These are phyloP conservation scores for Euphonia xanthogaster DNA, from an alignment of 2,797 vertebrate genomes.

Conservation along the genomic window DNA sequence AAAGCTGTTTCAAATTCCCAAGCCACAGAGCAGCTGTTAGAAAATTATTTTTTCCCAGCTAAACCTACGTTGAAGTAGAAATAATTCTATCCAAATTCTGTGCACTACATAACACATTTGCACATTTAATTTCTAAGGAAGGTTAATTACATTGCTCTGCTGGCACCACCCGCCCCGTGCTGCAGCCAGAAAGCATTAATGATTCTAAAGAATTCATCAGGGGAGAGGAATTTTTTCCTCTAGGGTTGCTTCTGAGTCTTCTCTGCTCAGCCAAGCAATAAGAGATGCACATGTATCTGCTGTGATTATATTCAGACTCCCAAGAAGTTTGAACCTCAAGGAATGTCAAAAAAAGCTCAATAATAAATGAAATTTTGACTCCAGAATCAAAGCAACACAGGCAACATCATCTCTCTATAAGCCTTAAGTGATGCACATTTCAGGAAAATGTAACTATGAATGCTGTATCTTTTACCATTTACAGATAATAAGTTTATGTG, in stretches of 20 bases:
- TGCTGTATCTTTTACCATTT: not conserved
- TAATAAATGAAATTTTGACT: constrained; percentile 48
- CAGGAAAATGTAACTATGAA: not conserved
- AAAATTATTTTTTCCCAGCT: constrained; percentile 4
- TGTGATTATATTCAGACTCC: constrained; percentile 40
- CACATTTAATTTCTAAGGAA: constrained; percentile 68
- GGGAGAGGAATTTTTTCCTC: constrained; percentile 2
- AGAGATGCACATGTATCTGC: constrained; percentile 30
- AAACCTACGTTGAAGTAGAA: not conserved
- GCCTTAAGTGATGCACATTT: not conserved
- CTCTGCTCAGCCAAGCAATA: constrained; percentile 39
- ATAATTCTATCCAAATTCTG: constrained; percentile 46
- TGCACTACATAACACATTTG: not conserved
- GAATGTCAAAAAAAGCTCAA: constrained; percentile 42
- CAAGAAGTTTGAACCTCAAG: constrained; percentile 40
- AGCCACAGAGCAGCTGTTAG: not conserved
- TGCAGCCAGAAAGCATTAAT: constrained; percentile 31
- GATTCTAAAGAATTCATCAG: constrained; percentile 47
- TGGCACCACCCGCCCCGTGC: not conserved
- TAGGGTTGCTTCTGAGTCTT: constrained; percentile 26
- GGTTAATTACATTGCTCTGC: constrained; percentile 63
- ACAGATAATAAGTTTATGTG: not conserved
- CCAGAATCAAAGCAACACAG: not conserved
- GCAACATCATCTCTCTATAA: not conserved
- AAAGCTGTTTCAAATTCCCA: constrained; percentile 35